Base-by-base conservation (phyloP, 2,797 vertebrate species). In the Acestrorhynchus altus region DNA sequence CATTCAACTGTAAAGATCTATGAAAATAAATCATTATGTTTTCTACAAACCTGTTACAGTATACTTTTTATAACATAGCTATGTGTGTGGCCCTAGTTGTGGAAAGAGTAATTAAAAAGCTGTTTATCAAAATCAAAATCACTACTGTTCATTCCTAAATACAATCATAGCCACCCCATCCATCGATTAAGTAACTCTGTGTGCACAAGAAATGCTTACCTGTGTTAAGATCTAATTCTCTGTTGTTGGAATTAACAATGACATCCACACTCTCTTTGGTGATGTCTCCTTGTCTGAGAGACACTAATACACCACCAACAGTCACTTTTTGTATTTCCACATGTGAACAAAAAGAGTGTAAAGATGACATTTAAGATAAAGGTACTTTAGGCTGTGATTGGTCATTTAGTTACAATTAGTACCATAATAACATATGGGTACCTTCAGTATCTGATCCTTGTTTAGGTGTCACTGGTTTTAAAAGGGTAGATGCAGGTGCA, bases 231-330 rank as follows among this genome's bases (percentile, higher is more conserved):
- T 89, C 57, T 24, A 90, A 81, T 46, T 12, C 47, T 16, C 0
- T 44, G 78, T 87, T 90, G 69, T 44, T 85, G 42, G 87, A 90
- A 76, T 89, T 90, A 52, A 90, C 89, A 5, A 90, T 90, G 46
- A 85, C 78, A 68, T 90, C 89, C 65, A 83, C 87, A 0, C 22
- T 68, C 79, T 89, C 88, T 79, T 83, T 85, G 28, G 87, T 87
- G 75, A 90, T 88, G 74, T 90, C 88, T 49, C 87, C 86, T 20
- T 87, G 83, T 74, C 87, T 89, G 10, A 90, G 74, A 40, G 9
- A 59, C 26, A 89, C 74, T 13, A 54, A 44, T 46, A 89, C 83
- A 26, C 81, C 80, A 26, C 68, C 51, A 54, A 90, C 47, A 47
- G 16, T 74, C 40, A 86, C 79, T 81, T 44, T 72, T 72, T 31